A percentile compares a stretch with the other conserved stretches of the same genome.
Evolutionary conservation across 2,113 vertebrate species (phyloP).

Genomic region (Hypomesus transpacificus): DNA sequence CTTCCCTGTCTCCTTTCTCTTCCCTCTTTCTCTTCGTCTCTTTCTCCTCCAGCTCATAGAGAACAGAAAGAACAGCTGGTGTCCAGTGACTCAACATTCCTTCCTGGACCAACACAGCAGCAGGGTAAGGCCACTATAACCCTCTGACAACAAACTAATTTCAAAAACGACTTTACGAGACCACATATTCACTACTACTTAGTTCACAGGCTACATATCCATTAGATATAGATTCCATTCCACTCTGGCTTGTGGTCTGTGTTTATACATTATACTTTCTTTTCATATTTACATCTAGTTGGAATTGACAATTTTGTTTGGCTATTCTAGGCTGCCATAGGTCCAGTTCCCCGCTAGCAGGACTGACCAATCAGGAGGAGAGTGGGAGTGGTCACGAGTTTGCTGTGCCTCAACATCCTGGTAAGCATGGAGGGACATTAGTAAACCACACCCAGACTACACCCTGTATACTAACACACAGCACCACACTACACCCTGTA

Average conservation of each 20-base stretch:
- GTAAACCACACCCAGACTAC: neutral
- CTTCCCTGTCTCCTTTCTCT: neutral
- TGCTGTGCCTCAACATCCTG: slow-evolving; percentile 43
- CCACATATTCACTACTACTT: too few relatives aligned
- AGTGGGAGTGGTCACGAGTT: slow-evolving; percentile 28
- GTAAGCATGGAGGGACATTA: slow-evolving; percentile 5
- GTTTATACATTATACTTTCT: neutral
- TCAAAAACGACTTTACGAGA: too few relatives aligned
- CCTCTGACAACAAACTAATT: too few relatives aligned
- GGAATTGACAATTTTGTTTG: neutral
- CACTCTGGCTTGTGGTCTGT: neutral
- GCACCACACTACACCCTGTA: neutral
- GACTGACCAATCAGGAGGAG: slow-evolving; percentile 9
- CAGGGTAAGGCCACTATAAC: neutral
- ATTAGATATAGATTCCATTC: neutral
- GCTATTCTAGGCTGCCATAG: slow-evolving; percentile 26
- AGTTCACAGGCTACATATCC: neutral
- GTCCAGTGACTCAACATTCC: slow-evolving; percentile 23
- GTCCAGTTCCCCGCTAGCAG: neutral
- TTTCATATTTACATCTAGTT: neutral
- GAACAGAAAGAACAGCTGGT: slow-evolving; percentile 18
- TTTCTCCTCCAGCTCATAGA: neutral
- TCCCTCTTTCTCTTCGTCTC: neutral
- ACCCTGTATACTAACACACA: neutral
- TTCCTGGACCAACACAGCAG: neutral